These are phyloP conservation scores for Ormyrus labotus DNA, from an alignment of 2,888 invertebrate species.

Conservation along the genomic window DNA sequence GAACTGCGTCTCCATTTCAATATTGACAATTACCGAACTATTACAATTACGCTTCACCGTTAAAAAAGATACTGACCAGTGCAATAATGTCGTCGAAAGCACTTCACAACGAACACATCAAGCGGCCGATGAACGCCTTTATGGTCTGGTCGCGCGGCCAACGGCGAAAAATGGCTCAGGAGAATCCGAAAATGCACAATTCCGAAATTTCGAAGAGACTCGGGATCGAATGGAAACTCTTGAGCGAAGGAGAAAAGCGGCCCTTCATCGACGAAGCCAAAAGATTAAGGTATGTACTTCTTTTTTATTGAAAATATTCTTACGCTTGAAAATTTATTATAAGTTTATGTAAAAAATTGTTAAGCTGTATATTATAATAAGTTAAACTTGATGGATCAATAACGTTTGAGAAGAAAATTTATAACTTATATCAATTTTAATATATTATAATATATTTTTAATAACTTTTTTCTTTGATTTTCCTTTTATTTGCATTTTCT, in stretches of 20 bases:
- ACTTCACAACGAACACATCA: constrained; percentile 86
- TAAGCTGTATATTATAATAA: too few relatives aligned
- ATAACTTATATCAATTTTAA: too few relatives aligned
- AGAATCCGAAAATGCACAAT: constrained; percentile 96
- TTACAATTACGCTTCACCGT: neutral
- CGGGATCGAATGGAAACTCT: constrained; percentile 92
- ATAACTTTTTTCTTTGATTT: too few relatives aligned
- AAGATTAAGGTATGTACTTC: constrained; percentile 82
- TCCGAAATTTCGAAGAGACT: constrained; percentile 92
- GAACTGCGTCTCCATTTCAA: neutral
- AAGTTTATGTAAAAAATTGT: neutral
- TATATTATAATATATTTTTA: too few relatives aligned
- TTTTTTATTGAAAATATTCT: neutral
- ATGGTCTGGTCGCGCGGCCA: constrained; percentile 96
- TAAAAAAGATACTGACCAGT: neutral
- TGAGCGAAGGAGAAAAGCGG: constrained; percentile 90
- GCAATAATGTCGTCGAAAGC: constrained; percentile 70
- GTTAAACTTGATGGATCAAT: too few relatives aligned
- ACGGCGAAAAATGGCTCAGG: constrained; percentile 93
- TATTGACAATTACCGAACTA: neutral
- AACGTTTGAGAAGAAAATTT: too few relatives aligned
- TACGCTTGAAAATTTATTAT: neutral
- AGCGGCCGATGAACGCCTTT: constrained; percentile 96
- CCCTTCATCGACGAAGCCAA: constrained; percentile 95
- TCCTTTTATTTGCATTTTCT: too few relatives aligned